A percentile compares a stretch with the other conserved stretches of the same genome.
Conservation (phyloP, 2,113 vertebrate genomes). For the Thermophis baileyi region DNA sequence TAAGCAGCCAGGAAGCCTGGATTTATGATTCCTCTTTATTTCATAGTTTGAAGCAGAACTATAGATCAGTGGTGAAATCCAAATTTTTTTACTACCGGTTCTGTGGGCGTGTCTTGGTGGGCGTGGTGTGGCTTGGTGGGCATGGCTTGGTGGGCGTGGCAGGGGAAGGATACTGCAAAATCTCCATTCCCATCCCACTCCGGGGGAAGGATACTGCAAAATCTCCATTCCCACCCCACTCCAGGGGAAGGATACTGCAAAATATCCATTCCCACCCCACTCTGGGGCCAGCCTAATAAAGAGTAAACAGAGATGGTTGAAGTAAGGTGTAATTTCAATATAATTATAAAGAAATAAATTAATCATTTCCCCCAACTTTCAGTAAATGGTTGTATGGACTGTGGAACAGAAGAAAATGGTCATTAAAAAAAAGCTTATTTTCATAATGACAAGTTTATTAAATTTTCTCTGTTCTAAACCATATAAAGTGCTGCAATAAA, state of each 20-base stretch:
- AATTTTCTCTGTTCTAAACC: conserved; percentile 77
- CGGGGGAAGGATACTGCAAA: too few species aligned
- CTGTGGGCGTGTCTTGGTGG: too few species aligned
- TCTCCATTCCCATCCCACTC: too few species aligned
- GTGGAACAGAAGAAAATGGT: background rate
- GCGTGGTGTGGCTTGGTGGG: too few species aligned
- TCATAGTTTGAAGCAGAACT: background rate
- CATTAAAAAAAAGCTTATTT: conserved; percentile 63
- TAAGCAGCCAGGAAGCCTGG: background rate
- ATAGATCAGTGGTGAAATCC: too few species aligned
- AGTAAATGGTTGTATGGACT: background rate
- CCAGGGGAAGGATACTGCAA: too few species aligned
- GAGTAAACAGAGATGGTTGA: background rate
- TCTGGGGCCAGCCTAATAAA: too few species aligned
- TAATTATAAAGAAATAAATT: background rate
- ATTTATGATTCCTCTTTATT: background rate
- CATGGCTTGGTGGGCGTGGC: too few species aligned
- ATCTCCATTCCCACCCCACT: too few species aligned
- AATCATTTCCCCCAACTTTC: background rate
- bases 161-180: too few species aligned
- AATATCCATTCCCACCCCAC: too few species aligned
- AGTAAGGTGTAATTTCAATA: background rate
- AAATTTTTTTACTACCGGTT: too few species aligned
- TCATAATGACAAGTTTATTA: conserved; percentile 72
- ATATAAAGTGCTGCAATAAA: conserved; percentile 75